Evolutionary conservation across 2,113 vertebrate species (phyloP), one percentile per base, ranked within the genome.

Genomic region (Rhinogobius similis): DNA sequence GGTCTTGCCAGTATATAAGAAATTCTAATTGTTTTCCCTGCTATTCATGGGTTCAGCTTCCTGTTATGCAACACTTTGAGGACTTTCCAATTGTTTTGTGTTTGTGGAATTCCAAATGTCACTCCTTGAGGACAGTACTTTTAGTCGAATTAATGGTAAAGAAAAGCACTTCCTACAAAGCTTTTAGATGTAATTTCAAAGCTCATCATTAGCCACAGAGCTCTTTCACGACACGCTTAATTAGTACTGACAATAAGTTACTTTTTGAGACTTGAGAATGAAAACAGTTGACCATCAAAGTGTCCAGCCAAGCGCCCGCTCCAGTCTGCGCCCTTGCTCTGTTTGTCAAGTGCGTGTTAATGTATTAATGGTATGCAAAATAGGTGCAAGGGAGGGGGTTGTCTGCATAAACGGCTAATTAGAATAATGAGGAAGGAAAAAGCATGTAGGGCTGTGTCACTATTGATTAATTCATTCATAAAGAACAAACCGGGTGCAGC

Each of bases 381-480:
- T 77, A 82, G 64, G 69, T 13, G 24, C 16, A 13, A 29, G 73
- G 6, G 65, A 41, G 63, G 70, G 72, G 68, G 81, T 92, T 88
- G 92, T 93, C 93, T 93, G 94, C 94, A 95, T 94, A 96, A 95
- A 96, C 91, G 91, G 91, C 74, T 94, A 94, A 96, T 97, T 97
- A 95, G 94, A 94, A 95, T 96, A 96, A 96, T 93, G 93, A 95
- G 93, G 88, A 92, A 94, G 90, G 93, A 94, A 93, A 93, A 96
- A 94, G 93, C 93, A 95, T 94, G 94, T 95, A 93, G 94, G 93
- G 94, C 91, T 83, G 86, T 96, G 96, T 96, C 96, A 94, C 90
- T 92, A 92, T 93, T 95, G 94, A 96, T 97, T 96, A 95, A 96
- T 96, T 95, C 93, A 91, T 92, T 94, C 92, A 94, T 94, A 94